Evolutionary conservation across 1,140 invertebrate genomes (phyloP), one percentile per base, ranked within the genome.

Genomic region (Centruroides sculpturatus): DNA sequence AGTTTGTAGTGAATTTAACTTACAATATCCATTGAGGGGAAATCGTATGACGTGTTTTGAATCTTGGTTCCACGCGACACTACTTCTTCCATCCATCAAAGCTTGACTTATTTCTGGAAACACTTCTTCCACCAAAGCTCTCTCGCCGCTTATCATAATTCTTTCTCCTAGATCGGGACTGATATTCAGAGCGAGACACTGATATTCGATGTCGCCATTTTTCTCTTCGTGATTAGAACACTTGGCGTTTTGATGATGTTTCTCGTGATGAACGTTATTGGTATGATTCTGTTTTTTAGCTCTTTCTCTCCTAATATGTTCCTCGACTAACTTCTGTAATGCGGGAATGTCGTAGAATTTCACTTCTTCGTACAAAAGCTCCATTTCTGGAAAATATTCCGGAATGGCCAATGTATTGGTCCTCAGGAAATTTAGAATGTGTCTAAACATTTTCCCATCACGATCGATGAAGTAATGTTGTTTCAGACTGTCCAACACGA

Each of bases 381-480:
- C 91, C 53, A 90, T 74, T 71, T 96, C 88, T 10, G 81, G 76
- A 73, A 95, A 97, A 71, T 90, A 84, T 5, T 86, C 83, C 0
- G 92, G 90, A 69, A 97, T 82, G 54, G 92, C 75, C 50, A 96
- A 79, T 67, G 83, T 82, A 47, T 86, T 86, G 73, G 92, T 93
- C 67, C 94, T 81, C 81, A 97, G 84, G 74, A 92, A 98, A 77
- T 97, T 97, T 35, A 98, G 78, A 69, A 98, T 89, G 73, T 96
- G 91, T 23, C 92, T 82, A 76, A 96, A 97, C 88, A 95, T 92
- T 55, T 85, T 86, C 1, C 92, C 92, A 70, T 96, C 92, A 62
- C 92, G 81, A 76, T 98, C 93, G 66, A 97, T 96, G 78, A 98
- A 98, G 74, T 97, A 98, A 71, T 98, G 94, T 72, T 98, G 94